Base-by-base conservation (phyloP, 2,113 vertebrate species). In the Colius striatus region DNA sequence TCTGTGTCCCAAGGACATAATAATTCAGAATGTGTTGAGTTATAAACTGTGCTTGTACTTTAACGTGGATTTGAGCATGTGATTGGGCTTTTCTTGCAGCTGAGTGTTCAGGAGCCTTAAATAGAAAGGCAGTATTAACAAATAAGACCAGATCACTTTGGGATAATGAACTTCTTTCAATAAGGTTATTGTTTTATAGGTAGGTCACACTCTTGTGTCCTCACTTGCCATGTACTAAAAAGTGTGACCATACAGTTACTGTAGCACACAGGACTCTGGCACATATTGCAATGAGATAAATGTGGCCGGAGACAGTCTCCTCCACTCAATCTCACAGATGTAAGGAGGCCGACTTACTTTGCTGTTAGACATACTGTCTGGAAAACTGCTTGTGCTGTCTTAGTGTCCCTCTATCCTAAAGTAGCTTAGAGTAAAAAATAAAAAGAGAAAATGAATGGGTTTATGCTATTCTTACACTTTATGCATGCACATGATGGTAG, bases 21-120 rank as follows among this genome's bases (percentile, higher is more conserved):
- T 88, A 90, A 94, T 65, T 94, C 92, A 95, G 72, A 84, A 84
- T 26, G 86, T 54, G 88, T 72, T 90, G 90, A 95, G 70, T 90
- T 95, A 84, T 87, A 89, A 95, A 94, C 70, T 78, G 76, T 89
- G 76, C 73, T 93, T 94, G 76, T 89, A 68, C 92, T 96, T 93
- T 82, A 84, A 87, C 70, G n/a, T 87, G 95, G 95, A 96, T 97
- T 97, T 96, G 88, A 84, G 93, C 96, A 95, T 96, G 95, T 96
- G 96, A 93, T 93, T 61, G 62, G 83, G 88, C 79, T 97, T 97
- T 96, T 78, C 93, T 81, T 78, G 53, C 50, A 76, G 88, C 93
- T 90, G 68, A 90, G 61, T 4, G 0, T 71, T 96, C 48, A 27
- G 71, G 72, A 95, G 57, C 41, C 83, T 94, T 87, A 93, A 92